A percentile compares a stretch with the other conserved stretches of the same genome.
phyloP scores from a whole-genome alignment of 2,113 vertebrate genomes.

The Euleptes europaea region DNA sequence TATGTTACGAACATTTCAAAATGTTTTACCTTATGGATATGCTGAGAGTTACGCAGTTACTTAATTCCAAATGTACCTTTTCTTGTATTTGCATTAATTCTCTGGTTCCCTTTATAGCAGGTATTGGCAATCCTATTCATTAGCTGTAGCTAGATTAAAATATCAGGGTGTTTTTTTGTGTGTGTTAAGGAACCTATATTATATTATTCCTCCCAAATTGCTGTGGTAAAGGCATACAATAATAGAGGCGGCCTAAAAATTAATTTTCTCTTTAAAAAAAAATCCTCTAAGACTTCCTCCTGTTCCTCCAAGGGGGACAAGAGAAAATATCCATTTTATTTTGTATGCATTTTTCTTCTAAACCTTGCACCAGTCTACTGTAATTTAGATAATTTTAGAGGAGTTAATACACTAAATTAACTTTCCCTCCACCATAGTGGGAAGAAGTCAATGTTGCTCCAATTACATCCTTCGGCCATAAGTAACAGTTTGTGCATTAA shows the following conservation, averaged over 20 bases:
- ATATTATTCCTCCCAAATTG: background rate
- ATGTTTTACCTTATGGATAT: background rate
- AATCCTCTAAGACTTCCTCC: background rate
- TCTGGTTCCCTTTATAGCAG: background rate
- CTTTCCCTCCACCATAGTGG: background rate
- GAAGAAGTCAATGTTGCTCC: background rate
- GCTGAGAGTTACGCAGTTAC: background rate
- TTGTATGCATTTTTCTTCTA: background rate
- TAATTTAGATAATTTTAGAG: background rate
- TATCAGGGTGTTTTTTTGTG: too few species aligned
- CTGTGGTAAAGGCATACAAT: background rate
- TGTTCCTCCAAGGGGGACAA: constrained; percentile 12
- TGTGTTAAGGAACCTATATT: constrained; percentile 1
- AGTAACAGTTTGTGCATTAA: background rate
- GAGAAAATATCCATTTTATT: background rate
- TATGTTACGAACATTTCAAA: constrained; percentile 7
- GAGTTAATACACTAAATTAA: background rate
- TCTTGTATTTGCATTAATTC: background rate
- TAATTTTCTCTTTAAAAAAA: background rate
- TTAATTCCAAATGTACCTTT: background rate
- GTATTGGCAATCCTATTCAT: background rate
- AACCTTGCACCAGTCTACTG: background rate
- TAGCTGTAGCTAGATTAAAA: background rate
- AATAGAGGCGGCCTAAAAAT: background rate
- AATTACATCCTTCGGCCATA: background rate